These are phyloP conservation scores for Sarcophaga bullata DNA, from an alignment of 1,140 invertebrate species.

Conservation along the genomic window DNA sequence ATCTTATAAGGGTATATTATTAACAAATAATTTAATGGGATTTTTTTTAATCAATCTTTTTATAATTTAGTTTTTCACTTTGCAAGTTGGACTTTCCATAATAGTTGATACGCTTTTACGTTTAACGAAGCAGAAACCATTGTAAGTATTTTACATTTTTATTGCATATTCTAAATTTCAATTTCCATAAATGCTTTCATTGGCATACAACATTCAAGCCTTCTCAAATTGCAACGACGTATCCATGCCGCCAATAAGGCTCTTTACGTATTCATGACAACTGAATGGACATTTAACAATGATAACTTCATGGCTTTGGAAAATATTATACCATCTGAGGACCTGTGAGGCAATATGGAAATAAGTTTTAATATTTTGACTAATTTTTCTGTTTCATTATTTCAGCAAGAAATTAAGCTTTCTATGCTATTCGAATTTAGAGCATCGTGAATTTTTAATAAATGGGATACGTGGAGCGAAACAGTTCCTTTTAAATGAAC, in stretches of 20 bases:
- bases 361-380: constrained; percentile 26
- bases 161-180: neutral
- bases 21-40: constrained; percentile 15
- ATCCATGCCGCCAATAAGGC: constrained; percentile 81
- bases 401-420: constrained; percentile 52
- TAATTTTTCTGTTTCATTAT: constrained; percentile 50
- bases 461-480: constrained; percentile 70
- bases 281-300: constrained; percentile 86
- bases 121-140: constrained; percentile 74
- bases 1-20: constrained; percentile 67
- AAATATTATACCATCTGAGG: constrained; percentile 70
- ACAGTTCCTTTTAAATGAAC: constrained; percentile 71
- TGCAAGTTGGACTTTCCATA: constrained; percentile 59
- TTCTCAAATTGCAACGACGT: constrained; percentile 79
- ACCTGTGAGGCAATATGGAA: constrained; percentile 75
- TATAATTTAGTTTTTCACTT: constrained; percentile 53
- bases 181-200: neutral
- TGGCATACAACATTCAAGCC: constrained; percentile 67
- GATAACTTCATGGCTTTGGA: constrained; percentile 76
- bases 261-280: constrained; percentile 80
- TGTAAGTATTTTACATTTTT: constrained; percentile 71
- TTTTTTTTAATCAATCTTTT: neutral
- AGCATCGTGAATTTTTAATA: constrained; percentile 67
- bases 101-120: constrained; percentile 55
- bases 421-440: constrained; percentile 65